Evolutionary conservation across 2,113 vertebrate genomes (phyloP).

Genomic region (Odontesthes bonariensis): DNA sequence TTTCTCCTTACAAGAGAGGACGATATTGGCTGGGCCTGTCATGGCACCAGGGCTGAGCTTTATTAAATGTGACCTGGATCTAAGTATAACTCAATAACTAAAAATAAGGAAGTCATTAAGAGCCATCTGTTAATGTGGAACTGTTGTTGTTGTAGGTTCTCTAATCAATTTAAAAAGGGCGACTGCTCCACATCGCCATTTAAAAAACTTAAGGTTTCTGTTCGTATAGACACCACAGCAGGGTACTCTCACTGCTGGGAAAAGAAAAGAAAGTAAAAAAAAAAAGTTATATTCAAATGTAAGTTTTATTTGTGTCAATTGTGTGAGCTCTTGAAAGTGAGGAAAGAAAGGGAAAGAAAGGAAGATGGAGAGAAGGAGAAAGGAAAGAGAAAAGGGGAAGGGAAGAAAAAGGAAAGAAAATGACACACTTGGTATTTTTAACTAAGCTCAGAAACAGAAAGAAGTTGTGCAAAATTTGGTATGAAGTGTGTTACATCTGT

Average conservation of each 20-base stretch:
- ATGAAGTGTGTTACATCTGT: no score
- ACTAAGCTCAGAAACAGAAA: no score
- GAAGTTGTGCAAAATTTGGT: no score
- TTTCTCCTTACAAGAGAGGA: slow-evolving; percentile 47
- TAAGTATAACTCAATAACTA: slow-evolving; percentile 74
- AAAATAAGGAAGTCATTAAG: slow-evolving; percentile 72
- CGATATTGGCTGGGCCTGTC: slow-evolving; percentile 50
- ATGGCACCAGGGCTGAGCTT: slow-evolving; percentile 35
- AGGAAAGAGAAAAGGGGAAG: no score
- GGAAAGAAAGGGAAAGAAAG: no score
- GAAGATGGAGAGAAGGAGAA: no score
- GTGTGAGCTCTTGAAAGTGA: neutral
- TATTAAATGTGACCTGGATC: slow-evolving; percentile 74
- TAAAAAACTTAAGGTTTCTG: slow-evolving; percentile 3
- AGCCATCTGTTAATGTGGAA: slow-evolving; percentile 56
- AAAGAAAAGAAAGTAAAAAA: slow-evolving; percentile 11
- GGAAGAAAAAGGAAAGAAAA: no score
- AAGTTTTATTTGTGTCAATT: neutral
- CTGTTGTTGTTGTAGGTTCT: slow-evolving; percentile 35
- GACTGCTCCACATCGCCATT: slow-evolving; percentile 5
- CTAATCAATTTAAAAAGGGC: slow-evolving; percentile 23
- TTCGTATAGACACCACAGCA: neutral
- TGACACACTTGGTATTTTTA: no score
- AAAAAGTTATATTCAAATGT: neutral
- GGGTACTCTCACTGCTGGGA: slow-evolving; percentile 23